phyloP scores from a whole-genome alignment of 2,888 invertebrate species.

The Pseudococcus longispinus region DNA sequence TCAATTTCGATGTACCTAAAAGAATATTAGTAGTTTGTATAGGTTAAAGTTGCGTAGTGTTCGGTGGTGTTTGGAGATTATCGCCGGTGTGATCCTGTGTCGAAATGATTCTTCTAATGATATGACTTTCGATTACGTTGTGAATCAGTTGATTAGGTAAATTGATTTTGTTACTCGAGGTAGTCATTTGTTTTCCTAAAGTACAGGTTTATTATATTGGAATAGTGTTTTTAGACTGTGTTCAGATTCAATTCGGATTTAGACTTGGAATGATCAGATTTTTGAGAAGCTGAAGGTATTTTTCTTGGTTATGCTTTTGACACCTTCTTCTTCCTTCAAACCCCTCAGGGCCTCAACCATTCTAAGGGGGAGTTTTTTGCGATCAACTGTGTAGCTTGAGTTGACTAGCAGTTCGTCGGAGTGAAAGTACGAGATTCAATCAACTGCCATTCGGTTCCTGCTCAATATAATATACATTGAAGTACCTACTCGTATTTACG shows the following conservation, averaged over 20 bases:
- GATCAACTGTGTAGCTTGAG: not conserved
- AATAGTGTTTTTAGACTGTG: too few species aligned
- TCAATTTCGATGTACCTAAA: not conserved
- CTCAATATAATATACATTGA: not conserved
- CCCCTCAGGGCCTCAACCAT: too few species aligned
- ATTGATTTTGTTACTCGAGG: not conserved
- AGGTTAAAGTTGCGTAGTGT: not conserved
- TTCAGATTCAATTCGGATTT: too few species aligned
- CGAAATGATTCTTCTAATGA: not conserved
- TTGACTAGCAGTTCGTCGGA: not conserved
- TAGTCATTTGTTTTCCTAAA: not conserved
- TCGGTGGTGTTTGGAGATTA: not conserved
- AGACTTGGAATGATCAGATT: too few species aligned
- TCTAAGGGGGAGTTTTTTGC: too few species aligned
- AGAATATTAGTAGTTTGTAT: not conserved
- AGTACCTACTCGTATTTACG: not conserved
- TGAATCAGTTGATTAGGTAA: not conserved
- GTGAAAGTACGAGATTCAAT: not conserved
- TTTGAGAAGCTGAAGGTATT: too few species aligned
- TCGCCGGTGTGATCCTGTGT: not conserved
- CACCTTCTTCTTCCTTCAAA: too few species aligned
- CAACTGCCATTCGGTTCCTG: not conserved
- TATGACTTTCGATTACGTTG: constrained; percentile 8
- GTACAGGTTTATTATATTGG: not conserved
- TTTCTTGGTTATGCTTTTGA: too few species aligned